Evolutionary conservation across 2,888 invertebrate species (phyloP).

Genomic region (Drosophila tanythrix): DNA sequence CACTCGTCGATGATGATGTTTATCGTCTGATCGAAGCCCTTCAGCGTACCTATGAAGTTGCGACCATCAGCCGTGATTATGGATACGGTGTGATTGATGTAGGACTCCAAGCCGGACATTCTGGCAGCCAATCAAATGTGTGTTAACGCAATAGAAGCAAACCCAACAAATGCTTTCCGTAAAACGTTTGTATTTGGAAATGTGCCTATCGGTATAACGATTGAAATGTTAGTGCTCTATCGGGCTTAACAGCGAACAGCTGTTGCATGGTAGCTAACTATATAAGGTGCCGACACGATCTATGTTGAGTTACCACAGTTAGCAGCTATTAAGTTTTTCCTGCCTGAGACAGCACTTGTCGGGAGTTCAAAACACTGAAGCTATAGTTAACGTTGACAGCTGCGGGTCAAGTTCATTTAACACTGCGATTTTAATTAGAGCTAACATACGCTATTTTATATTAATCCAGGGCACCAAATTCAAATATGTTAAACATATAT

Average conservation of each 20-base stretch:
- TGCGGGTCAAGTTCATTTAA: neutral
- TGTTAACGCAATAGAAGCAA: conserved; percentile 7
- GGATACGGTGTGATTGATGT: conserved; percentile 96
- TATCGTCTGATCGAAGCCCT: conserved; percentile 99
- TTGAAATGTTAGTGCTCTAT: neutral
- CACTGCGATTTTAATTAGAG: neutral
- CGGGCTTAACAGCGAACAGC: neutral
- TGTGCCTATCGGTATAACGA: neutral
- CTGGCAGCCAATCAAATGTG: conserved; percentile 6
- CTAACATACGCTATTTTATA: neutral
- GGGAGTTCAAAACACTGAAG: neutral
- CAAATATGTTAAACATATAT: conserved; percentile 11
- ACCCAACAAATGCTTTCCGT: conserved; percentile 17
- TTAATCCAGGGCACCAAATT: neutral
- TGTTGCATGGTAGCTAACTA: neutral
- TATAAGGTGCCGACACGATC: neutral
- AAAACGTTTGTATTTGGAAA: conserved; percentile 10
- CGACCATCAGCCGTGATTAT: conserved; percentile 98
- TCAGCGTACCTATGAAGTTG: conserved; percentile 97
- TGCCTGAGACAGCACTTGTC: neutral
- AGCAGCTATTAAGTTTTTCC: neutral
- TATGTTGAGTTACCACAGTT: neutral
- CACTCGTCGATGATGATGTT: conserved; percentile 99
- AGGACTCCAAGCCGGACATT: conserved; percentile 91
- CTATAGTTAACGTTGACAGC: neutral